phyloP scores from a whole-genome alignment of 2,888 invertebrate genomes.

The Pseudococcus jackbeardsleyi region DNA sequence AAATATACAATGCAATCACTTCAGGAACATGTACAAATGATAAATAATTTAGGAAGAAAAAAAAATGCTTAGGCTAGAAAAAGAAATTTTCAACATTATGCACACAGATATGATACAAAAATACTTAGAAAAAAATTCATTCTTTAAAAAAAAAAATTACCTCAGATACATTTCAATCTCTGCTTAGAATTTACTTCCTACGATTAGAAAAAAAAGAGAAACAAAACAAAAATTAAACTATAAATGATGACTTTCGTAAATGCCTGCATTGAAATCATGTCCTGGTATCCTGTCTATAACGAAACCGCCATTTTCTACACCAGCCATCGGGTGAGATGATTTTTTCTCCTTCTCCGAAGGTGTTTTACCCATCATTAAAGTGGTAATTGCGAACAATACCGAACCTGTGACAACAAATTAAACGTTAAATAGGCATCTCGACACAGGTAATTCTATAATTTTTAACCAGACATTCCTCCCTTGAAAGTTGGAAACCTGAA shows the following conservation, averaged over 20 bases:
- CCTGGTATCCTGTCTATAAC: constrained; percentile 66
- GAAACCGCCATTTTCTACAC: constrained; percentile 68
- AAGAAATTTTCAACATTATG: not conserved
- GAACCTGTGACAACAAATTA: constrained; percentile 75
- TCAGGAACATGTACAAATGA: constrained; percentile 45
- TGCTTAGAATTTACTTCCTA: not conserved
- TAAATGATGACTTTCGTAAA: constrained; percentile 65
- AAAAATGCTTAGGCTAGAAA: constrained; percentile 31
- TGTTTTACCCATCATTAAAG: constrained; percentile 83
- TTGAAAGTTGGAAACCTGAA: too few species aligned
- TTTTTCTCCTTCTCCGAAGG: constrained; percentile 67
- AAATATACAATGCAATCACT: constrained; percentile 30
- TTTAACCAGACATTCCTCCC: too few species aligned
- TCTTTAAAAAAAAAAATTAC: constrained; percentile 27
- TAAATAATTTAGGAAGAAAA: constrained; percentile 34
- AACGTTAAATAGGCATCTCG: not conserved
- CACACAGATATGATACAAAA: constrained; percentile 37
- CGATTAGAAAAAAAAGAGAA: not conserved
- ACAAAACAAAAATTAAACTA: not conserved
- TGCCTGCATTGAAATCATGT: constrained; percentile 65
- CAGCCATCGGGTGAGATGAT: constrained; percentile 66
- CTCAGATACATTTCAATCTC: not conserved
- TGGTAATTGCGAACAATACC: constrained; percentile 83
- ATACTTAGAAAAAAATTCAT: not conserved
- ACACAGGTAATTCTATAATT: too few species aligned